phyloP scores from a whole-genome alignment of 2,113 vertebrate species.

The Vimba vimba region DNA sequence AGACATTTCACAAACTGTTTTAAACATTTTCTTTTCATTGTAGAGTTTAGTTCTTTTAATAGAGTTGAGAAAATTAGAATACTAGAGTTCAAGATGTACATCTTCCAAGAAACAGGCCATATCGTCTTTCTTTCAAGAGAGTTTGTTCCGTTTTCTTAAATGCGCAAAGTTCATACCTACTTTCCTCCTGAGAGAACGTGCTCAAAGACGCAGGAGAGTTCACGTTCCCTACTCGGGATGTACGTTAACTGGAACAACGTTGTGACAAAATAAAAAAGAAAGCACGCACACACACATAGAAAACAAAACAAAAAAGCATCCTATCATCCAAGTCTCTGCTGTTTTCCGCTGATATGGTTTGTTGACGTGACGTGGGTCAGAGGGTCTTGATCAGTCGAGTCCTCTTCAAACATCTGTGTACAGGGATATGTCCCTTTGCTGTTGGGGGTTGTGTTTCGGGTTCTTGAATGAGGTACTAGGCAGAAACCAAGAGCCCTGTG shows the following conservation, averaged over 20 bases:
- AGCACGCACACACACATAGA: not conserved
- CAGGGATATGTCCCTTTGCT: slow-evolving; percentile 74
- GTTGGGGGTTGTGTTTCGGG: slow-evolving; percentile 67
- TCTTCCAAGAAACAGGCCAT: slow-evolving; percentile 64
- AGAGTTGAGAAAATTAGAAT: slow-evolving; percentile 79
- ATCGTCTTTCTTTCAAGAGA: slow-evolving; percentile 34
- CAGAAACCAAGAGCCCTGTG: slow-evolving; percentile 56
- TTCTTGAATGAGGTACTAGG: slow-evolving; percentile 62
- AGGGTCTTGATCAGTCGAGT: slow-evolving; percentile 31
- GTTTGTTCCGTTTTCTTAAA: slow-evolving; percentile 17
- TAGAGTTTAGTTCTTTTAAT: slow-evolving; percentile 77
- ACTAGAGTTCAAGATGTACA: slow-evolving; percentile 77
- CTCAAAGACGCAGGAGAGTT: slow-evolving; percentile 33
- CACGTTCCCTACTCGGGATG: slow-evolving; percentile 50
- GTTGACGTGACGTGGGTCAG: slow-evolving; percentile 14
- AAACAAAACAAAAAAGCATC: slow-evolving; percentile 43
- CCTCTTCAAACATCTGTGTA: slow-evolving; percentile 73
- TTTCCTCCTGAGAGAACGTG: slow-evolving; percentile 31
- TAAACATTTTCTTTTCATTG: slow-evolving; percentile 71
- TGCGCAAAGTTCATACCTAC: slow-evolving; percentile 14
- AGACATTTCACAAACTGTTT: slow-evolving; percentile 84
- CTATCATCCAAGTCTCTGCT: slow-evolving; percentile 31
- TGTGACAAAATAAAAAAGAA: slow-evolving; percentile 52
- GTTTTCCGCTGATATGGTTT: slow-evolving; percentile 26
- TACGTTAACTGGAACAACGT: slow-evolving; percentile 59